Evolutionary conservation across 2,113 vertebrate genomes (phyloP), one percentile per base, ranked within the genome.

Genomic region (Syngnathus floridae): DNA sequence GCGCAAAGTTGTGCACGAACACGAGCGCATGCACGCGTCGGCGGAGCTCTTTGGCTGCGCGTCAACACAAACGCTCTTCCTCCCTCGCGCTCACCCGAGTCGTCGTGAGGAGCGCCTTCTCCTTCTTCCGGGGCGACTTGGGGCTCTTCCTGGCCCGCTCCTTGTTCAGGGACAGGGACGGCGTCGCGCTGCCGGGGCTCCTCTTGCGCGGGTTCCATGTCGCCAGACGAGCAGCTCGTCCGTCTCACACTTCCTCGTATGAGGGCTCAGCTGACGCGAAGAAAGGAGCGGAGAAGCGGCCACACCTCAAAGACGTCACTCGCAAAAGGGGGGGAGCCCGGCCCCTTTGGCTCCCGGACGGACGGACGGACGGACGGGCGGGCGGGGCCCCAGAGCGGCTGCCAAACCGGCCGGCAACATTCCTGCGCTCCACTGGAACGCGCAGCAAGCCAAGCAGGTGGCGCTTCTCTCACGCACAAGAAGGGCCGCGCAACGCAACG

Each of bases 151-250:
- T 19, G 59, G 36, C 6, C 55, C 7, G 0, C 22, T 1, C 54
- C 58, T 70, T 22, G 73, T 74, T 57, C 38, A 16, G 48, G 17
- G 17, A 19, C 17, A 10, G 16, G 7, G 19, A 8, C 48, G 48
- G 19, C 48, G 48, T 75, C 62, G 4, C 61, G 56, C 70, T 21
- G 22, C 70, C 0, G 70, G 64, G 3, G 51, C 12, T 71, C 64
- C 9, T 58, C 54, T 37, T 62, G 68, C 2, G 66, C 1, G 80
- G 77, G 5, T 82, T 88, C 60, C 69, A 36, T 63, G 66, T 52
- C 12, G 46, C 64, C 7, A 64, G 7, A 5, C 4, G 40, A 41
- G 43, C 43, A 46, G 63, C 21, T 64, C 51, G 77, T 46, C 67
- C 35, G 36, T 59, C 75, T 41, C 21, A 1, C 21, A 2, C 21